Conservation (phyloP, 1,140 invertebrate genomes). For the Scaptomyza pallida region DNA sequence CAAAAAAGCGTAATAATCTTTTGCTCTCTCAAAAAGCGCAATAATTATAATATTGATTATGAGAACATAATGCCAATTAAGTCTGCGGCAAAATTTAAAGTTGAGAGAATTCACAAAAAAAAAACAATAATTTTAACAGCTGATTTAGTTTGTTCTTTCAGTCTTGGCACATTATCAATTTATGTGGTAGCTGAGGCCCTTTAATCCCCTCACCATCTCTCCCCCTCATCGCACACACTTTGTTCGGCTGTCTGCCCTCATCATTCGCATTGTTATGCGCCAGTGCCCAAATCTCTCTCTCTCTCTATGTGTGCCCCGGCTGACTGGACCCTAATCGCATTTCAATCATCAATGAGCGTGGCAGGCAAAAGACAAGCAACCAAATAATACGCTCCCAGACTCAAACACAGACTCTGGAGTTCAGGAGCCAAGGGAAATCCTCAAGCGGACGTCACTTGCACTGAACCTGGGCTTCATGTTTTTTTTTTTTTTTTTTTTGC, state of each 20-base stretch:
- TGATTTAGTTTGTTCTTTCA: conserved; percentile 48
- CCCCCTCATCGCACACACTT: background rate
- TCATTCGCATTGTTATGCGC: conserved; percentile 76
- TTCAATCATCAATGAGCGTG: conserved; percentile 75
- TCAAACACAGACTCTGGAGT: background rate
- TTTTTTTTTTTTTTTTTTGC: background rate
- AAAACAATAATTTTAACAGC: conserved; percentile 24
- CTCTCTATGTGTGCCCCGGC: conserved; percentile 24
- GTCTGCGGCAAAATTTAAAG: conserved; percentile 56
- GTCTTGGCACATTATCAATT: conserved; percentile 56
- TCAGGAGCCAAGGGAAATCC: conserved; percentile 24
- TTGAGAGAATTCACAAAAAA: conserved; percentile 31
- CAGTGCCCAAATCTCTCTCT: conserved; percentile 66
- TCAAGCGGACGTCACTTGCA: conserved; percentile 60
- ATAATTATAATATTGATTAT: conserved; percentile 46
- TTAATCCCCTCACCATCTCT: background rate
- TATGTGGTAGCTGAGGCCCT: conserved; percentile 3
- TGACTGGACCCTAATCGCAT: conserved; percentile 74
- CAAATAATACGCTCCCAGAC: conserved; percentile 11
- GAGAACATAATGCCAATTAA: conserved; percentile 62
- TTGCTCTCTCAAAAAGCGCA: conserved; percentile 24
- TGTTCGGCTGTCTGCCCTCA: conserved; percentile 69
- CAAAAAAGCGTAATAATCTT: conserved; percentile 61
- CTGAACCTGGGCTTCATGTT: conserved; percentile 2
- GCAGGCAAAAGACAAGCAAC: conserved; percentile 56